A percentile compares a stretch with the other conserved stretches of the same genome.
phyloP scores from a whole-genome alignment of 2,888 invertebrate genomes.

The Metacarcinus magister region DNA sequence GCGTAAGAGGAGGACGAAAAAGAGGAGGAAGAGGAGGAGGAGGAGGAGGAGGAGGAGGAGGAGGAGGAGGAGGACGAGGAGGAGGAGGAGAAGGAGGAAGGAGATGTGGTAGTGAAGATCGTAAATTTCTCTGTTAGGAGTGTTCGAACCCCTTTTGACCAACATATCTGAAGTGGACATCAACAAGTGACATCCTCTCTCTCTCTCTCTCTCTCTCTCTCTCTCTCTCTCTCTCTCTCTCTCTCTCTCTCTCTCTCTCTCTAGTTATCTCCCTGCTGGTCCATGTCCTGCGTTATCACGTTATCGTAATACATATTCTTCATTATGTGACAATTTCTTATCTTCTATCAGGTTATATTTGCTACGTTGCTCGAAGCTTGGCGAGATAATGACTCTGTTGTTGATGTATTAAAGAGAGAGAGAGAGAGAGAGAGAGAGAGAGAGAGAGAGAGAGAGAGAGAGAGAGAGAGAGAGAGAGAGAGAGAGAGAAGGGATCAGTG shows the following conservation, averaged over 20 bases:
- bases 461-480: not conserved
- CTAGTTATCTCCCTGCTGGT: not conserved
- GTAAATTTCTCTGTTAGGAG: not conserved
- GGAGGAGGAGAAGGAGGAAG: not conserved
- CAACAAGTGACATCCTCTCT: conserved; percentile 31
- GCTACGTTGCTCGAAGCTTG: not conserved
- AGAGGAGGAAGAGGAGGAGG: not conserved
- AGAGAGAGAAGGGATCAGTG: not conserved
- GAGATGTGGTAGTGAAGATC: not conserved
- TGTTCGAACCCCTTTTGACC: not conserved
- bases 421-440: not conserved
- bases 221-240: conserved; percentile 46
- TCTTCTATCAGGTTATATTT: not conserved
- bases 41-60: not conserved
- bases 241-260: conserved; percentile 48
- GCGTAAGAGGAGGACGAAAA: too few species aligned
- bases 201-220: conserved; percentile 14
- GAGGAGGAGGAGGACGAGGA: not conserved
- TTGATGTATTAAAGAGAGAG: not conserved
- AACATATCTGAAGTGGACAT: not conserved
- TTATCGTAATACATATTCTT: not conserved
- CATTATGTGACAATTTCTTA: not conserved
- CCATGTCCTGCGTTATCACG: not conserved
- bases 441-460: not conserved
- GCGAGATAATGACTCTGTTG: not conserved